Base-by-base conservation (phyloP, 1,140 invertebrate species). In the Dreissena rostriformis region DNA sequence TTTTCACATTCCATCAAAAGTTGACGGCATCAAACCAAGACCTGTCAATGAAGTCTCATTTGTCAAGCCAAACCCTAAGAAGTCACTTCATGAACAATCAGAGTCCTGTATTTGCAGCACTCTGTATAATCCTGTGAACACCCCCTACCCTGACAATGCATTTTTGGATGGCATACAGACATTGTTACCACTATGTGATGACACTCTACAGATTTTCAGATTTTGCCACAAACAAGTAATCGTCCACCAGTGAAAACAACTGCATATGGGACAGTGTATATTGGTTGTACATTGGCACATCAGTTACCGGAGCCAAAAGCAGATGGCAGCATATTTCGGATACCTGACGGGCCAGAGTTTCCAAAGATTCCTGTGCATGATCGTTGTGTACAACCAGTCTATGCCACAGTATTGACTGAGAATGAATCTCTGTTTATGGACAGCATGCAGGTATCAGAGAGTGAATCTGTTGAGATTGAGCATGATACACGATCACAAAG, bases 261-360 rank as follows among this genome's bases (percentile, higher is more conserved):
- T 8, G 12, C 22, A 14, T 70, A 28, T 26, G 67, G 67, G 26
- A 70, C 24, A 11, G 67, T 70, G 5, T 70, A 28, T 12, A 8
- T 12, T 70, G 67, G 67, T 10, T 28, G 67, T 28, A 28, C 24
- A 10, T 19, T 70, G 12, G 10, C 10, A 7, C 67, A 70, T 70
- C 67, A 70, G 28, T 39, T 70, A 10, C 67, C 67, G 19, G 67
- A 70, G 29, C 67, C 67, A 28, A 28, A 70, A 19, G 26, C 67
- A 7, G 67, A 70, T 19, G 67, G 67, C 5, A 14, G 5, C 4
- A 26, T 70, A 7, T 28, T 28, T 26, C 10, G 67, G n/a, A 70
- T 70, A 28, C 4, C 5, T 28, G 67, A 70, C 39, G n/a, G 67
- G 7, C 5, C 4, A 6, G 67, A 70, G 19, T 70, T 70, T 29